Base-by-base conservation (phyloP, 2,797 vertebrate genomes). In the Telmatherina bonti region DNA sequence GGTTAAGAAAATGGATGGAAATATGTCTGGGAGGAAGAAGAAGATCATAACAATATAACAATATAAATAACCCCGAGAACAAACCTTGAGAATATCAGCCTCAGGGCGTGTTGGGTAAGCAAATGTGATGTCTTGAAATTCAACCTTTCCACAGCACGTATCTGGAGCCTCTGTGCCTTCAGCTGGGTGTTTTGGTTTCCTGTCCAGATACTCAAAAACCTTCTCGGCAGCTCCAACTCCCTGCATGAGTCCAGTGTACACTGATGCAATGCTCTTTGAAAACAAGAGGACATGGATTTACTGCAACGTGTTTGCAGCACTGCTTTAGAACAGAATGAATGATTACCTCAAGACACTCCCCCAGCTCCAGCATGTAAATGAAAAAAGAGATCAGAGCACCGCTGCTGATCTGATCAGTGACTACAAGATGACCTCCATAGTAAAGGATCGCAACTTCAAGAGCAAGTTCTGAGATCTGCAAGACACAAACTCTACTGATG, bases 201-300 rank as follows among this genome's bases (percentile, higher is more conserved):
- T 92, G 85, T 98, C 96, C 0, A 99, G 95, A 88, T 98, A 98
- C 90, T 99, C 97, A 0, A 99, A 98, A 33, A 99, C 96, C 83
- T 99, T 99, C 92, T 99, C 98, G 0, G 97, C 96, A 0, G 97
- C 97, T 11, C 98, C 98, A 0, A 97, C 96, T 0, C 97, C 97
- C 85, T 99, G 96, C 97, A 99, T 98, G 67, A 99, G 94, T 59
- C 97, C 97, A 0, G 96, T 97, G 89, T 98, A 99, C 59, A 98
- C 96, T 0, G 96, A 96, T 27, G 96, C 95, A 0, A 99, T 93
- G 0, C 88, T 97, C 98, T 99, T 92, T 4, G 67, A 79, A 52
- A 77, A 0, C 57, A 13, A 36, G 1, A 24, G 15, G 11, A 5
- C 0, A 29, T 16, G 8, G 13, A 20, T 35, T 63, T 49, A 41